Base-by-base conservation (phyloP, 2,797 vertebrate species). In the Pseudocheirus occidentalis region DNA sequence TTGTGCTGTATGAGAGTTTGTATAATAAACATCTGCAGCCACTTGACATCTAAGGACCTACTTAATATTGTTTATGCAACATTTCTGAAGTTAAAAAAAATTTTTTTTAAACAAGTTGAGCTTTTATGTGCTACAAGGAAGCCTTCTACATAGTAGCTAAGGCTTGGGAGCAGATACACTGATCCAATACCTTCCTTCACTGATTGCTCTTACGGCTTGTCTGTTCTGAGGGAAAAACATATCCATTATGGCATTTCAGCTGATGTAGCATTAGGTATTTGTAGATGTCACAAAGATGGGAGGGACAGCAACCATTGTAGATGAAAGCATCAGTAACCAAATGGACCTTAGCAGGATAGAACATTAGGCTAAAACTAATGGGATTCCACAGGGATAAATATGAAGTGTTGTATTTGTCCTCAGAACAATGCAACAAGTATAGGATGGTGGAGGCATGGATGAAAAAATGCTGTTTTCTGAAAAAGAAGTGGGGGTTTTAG, bases 41-140 rank as follows among this genome's bases (percentile, higher is more conserved):
- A 93, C 93, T 97, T 98, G 90, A 95, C 66, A 93, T 31, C 55
- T 46, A 95, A 93, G 91, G 93, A 94, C 94, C 93, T 95, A 92
- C 95, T 93, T 97, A 96, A 96, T 97, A 94, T 55, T 0, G 94
- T 95, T 97, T 9, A 92, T 93, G 53, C 95, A 73, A 91, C 40
- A 53, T 97, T 95, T 97, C 92, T 52, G 90, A 95, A 95, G 89
- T 91, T 73, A 62, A 73, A 73, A 81, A 73, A 81, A 81, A 50
- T 55, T 90, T 81, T 94, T 50, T 90, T 91, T 5, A 95, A 27
- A 57, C 7, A 6, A 90, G 28, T 95, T 91, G 90, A 73, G 9
- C 93, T 90, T 55, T 40, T 95, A 2, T 92, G 46, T 28, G 94
- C 94, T 24, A 91, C n/a, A 94, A 90, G 94, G 92, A 93, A 5